Base-by-base conservation (phyloP, 2,113 vertebrate genomes). In the Calyptomena viridis region DNA sequence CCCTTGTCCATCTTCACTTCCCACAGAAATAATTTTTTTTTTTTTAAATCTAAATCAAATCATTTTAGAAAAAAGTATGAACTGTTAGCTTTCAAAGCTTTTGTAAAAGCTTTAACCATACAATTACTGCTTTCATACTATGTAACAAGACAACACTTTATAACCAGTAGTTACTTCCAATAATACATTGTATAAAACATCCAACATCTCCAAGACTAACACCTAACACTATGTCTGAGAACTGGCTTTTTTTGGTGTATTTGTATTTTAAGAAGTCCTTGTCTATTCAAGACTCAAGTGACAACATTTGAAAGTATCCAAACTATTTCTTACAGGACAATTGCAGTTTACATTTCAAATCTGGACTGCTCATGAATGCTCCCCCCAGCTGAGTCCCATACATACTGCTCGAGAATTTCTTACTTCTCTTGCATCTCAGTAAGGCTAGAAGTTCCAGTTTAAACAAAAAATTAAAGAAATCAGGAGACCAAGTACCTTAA, bases 381-480 rank as follows among this genome's bases (percentile, higher is more conserved):
- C 1, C 50, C 46, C 21, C 30, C 9, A 63, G 0, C 6, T 1
- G 0, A 85, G 44, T 49, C 37, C 33, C 27, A 47, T 46, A 76
- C 50, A 37, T 35, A 42, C 21, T 37, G 17, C 60, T 62, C 72
- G 25, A 95, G n/a, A 96, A 93, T 47, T 72, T 82, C 47, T 90
- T 81, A 87, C 15, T 90, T 47, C 44, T 84, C 71, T 40, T 62
- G 13, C 42, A n/a, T 60, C 63, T 89, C 66, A 80, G 31, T 62
- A 49, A 94, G 52, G 37, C n/a, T 8, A 78, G 62, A 91, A 25
- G 3, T 21, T 44, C 8, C 50, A 82, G 60, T 62, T 83, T 16
- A 35, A 69, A 50, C 55, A 50, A 39, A 14, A 12, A 14, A 14
- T 22, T 8, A 6, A 47, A 86, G 40, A 76, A 30, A 74, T 19